A percentile compares a stretch with the other conserved stretches of the same genome.
Conservation (phyloP, 1,140 invertebrate genomes). For the Glomeris maerens region DNA sequence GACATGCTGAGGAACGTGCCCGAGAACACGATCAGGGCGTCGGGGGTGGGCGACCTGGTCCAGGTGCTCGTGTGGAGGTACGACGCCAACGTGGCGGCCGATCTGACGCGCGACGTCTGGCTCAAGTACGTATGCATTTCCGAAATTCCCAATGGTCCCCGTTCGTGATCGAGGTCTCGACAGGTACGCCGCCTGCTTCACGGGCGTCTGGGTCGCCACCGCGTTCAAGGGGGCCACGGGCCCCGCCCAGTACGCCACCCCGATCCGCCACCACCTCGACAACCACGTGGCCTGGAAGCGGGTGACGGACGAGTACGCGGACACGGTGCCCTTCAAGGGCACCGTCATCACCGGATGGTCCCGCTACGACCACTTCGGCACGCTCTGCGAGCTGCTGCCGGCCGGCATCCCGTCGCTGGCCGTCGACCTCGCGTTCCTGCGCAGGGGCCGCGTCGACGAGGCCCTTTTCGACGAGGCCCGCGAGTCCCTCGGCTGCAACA, state of each 20-base stretch:
- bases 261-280: conserved; percentile 33
- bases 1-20: conserved; percentile 39
- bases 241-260: conserved; percentile 29
- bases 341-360: conserved; percentile 42
- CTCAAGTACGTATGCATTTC: too few species aligned
- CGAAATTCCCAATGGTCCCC: too few species aligned
- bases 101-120: conserved; percentile 32
- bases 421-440: conserved; percentile 28
- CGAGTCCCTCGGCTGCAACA: conserved; percentile 10
- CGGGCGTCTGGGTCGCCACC: conserved; percentile 41
- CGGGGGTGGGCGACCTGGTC: conserved; percentile 24
- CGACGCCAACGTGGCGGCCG: conserved; percentile 23
- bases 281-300: conserved; percentile 34
- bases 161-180: too few species aligned
- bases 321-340: conserved; percentile 29
- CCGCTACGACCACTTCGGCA: conserved; percentile 49
- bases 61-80: conserved; percentile 44
- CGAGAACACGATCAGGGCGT: conserved; percentile 21
- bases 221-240: conserved; percentile 43
- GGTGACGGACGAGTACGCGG: conserved; percentile 22
- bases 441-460: conserved; percentile 13
- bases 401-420: conserved; percentile 43
- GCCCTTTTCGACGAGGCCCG: conserved; percentile 1
- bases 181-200: conserved; percentile 38
- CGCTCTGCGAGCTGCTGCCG: conserved; percentile 49